Evolutionary conservation across 1,140 invertebrate genomes (phyloP).

Genomic region (Tetragnatha versicolor): DNA sequence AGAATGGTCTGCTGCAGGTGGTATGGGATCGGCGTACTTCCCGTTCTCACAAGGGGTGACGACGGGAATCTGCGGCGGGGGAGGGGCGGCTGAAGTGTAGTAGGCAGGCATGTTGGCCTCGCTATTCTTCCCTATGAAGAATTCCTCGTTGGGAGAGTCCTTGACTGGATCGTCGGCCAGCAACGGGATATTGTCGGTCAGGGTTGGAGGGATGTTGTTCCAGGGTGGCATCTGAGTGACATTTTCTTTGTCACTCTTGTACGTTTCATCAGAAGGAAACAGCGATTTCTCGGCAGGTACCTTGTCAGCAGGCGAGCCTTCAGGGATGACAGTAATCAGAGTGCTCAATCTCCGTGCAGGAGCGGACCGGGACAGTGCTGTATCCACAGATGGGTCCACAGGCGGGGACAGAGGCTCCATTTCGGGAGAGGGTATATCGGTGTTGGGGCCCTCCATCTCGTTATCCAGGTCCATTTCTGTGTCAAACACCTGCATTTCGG

Average conservation of each 20-base stretch:
- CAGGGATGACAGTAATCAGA: conserved; percentile 43
- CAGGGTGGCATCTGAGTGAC: not conserved
- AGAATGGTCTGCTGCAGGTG: not conserved
- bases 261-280: conserved; percentile 3
- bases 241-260: conserved; percentile 32
- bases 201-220: no score
- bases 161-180: not conserved
- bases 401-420: conserved; percentile 24
- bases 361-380: not conserved
- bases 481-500: conserved; percentile 35
- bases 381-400: not conserved
- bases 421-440: conserved; percentile 33
- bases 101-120: not conserved
- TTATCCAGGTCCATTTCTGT: conserved; percentile 58
- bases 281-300: not conserved
- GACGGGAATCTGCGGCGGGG: not conserved
- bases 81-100: not conserved
- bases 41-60: conserved; percentile 2
- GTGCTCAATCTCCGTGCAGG: conserved; percentile 23
- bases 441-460: conserved; percentile 47
- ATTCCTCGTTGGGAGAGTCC: conserved; percentile 33
- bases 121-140: conserved; percentile 20
- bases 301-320: conserved; percentile 5
- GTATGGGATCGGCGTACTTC: not conserved
- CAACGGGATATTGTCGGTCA: not conserved